Conservation (phyloP, 2,113 vertebrate species). For the Cacatua alba region DNA sequence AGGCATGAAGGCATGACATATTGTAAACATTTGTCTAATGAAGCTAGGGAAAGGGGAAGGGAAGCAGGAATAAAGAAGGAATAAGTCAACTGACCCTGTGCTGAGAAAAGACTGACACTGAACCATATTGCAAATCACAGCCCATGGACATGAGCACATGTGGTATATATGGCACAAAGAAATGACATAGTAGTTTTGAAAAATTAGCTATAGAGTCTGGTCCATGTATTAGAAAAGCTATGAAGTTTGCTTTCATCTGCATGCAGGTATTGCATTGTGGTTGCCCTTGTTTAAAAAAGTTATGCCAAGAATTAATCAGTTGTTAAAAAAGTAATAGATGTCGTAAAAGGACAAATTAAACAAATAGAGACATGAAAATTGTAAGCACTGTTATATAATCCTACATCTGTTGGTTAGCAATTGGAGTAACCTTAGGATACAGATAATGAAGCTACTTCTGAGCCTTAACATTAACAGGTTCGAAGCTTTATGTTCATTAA, state of each 20-base stretch:
- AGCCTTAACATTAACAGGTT: background rate
- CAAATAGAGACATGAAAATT: background rate
- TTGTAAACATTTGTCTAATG: background rate
- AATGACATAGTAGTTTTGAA: background rate
- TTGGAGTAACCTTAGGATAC: background rate
- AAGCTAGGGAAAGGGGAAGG: background rate
- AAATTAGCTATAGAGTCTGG: background rate
- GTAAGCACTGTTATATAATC: background rate
- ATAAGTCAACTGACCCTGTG: accelerated
- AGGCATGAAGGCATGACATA: background rate
- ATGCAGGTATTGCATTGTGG: background rate
- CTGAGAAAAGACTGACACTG: background rate
- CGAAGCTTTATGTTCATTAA: background rate
- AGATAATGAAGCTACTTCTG: background rate
- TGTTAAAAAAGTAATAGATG: background rate
- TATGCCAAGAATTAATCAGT: background rate
- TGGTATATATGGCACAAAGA: background rate
- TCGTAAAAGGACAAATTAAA: background rate
- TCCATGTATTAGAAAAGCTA: background rate
- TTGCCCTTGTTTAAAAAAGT: background rate
- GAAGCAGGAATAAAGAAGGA: background rate
- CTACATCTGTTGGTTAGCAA: background rate
- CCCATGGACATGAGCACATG: accelerated
- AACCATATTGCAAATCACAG: background rate
- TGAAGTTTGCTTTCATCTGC: background rate